Base-by-base conservation (phyloP, 2,113 vertebrate species). In the Syngnathus floridae region DNA sequence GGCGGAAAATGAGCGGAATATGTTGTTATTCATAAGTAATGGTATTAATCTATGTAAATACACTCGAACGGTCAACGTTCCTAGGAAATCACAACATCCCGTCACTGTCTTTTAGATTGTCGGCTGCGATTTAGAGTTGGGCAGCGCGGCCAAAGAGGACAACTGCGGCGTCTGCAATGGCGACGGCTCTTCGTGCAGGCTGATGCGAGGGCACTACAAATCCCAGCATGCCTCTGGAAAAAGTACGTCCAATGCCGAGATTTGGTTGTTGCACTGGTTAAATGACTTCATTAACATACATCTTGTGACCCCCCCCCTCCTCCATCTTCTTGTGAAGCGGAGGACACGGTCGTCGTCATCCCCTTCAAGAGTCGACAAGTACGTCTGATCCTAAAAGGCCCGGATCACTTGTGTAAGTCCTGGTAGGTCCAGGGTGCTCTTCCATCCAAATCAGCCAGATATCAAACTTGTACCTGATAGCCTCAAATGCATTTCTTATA, bases 401-500 rank as follows among this genome's bases (percentile, higher is more conserved):
- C 93, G 0, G 95, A 95, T 91, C 95, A 97, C 89, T 93, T 99
- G 89, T 93, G 96, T 99, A 92, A 98, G 96, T 97, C 91, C 83
- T 88, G 87, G 88, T 90, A 89, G 89, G 91, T 92, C 87, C 82
- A 83, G 90, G 90, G 86, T 84, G 75, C 77, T 69, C 70, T 88
- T 84, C 81, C 78, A 83, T 87, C 82, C 70, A 83, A 76, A 88
- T 78, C 62, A 70, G 65, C 61, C 79, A 35, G 76, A 66, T 62
- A 62, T 31, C 26, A 31, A 31, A 14, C 26, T 26, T 21, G 4
- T 31, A 31, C 37, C 5, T 5, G 26, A 31, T 55, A 31, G 52
- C 26, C 5, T 14, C 13, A 5, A 55, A 55, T 14, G 13, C 6
- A 13, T 55, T 31, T 11, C 26, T 55, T 14, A 13, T 31, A 35